phyloP scores from a whole-genome alignment of 1,140 invertebrate genomes.

The Globodera rostochiensis region DNA sequence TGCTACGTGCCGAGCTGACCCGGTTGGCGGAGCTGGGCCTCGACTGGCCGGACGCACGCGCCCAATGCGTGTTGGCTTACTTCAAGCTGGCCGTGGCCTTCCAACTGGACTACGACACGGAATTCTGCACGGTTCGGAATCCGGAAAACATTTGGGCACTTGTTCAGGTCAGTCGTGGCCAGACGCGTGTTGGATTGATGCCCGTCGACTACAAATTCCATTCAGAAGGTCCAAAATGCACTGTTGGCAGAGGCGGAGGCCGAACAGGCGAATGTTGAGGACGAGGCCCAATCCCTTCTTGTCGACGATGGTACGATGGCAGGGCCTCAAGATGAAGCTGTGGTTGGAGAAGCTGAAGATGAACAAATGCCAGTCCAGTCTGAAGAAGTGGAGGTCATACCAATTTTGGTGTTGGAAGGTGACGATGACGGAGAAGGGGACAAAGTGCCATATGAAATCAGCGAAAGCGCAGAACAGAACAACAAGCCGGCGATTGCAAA shows the following conservation, averaged over 20 bases:
- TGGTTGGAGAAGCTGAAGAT: not conserved
- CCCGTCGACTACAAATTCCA: not conserved
- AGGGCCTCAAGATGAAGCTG: not conserved
- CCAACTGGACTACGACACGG: slow-evolving; percentile 50
- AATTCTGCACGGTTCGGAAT: slow-evolving; percentile 50
- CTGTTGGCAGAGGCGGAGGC: slow-evolving; percentile 42
- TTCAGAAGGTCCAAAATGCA: slow-evolving; percentile 32
- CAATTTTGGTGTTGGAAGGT: slow-evolving; percentile 29
- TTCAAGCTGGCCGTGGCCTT: slow-evolving; percentile 50
- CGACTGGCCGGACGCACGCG: slow-evolving; percentile 50
- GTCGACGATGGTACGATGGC: slow-evolving; percentile 33
- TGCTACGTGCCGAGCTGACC: slow-evolving; percentile 45
- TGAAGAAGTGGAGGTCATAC: slow-evolving; percentile 1
- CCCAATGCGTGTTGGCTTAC: slow-evolving; percentile 54
- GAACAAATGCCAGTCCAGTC: not conserved
- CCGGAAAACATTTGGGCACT: slow-evolving; percentile 50
- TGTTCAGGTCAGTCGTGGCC: slow-evolving; percentile 41
- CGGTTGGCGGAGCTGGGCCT: slow-evolving; percentile 45
- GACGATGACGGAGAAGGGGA: not conserved
- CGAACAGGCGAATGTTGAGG: not conserved
- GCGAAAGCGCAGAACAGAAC: slow-evolving; percentile 4
- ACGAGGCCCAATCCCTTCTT: slow-evolving; percentile 4
- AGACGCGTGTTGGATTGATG: not conserved
- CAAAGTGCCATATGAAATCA: not conserved
- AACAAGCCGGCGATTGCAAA: not conserved